Evolutionary conservation across 2,113 vertebrate genomes (phyloP).

Genomic region (Pterocles gutturalis): DNA sequence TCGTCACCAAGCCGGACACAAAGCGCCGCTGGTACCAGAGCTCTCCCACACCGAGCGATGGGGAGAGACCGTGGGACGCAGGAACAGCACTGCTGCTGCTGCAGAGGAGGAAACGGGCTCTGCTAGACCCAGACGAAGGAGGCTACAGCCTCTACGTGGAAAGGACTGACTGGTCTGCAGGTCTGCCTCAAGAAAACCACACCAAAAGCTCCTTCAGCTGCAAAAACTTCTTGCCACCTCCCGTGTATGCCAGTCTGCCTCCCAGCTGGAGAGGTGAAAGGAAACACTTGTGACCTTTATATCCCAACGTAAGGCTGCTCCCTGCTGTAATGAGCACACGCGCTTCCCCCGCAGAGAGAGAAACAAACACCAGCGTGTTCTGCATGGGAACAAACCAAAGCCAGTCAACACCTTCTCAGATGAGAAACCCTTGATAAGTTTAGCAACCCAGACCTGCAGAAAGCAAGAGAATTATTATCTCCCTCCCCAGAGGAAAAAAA

Average conservation of each 20-base stretch:
- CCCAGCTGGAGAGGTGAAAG: neutral
- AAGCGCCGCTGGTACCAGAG: fast-evolving
- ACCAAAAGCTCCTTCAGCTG: neutral
- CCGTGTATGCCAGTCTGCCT: fast-evolving
- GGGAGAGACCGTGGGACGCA: neutral
- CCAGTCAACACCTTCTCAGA: neutral
- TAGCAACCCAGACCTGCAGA: neutral
- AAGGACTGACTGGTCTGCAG: neutral
- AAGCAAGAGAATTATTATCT: neutral
- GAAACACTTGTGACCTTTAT: slow-evolving; percentile 23
- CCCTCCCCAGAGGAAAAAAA: neutral
- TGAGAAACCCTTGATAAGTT: neutral
- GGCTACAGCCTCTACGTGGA: neutral
- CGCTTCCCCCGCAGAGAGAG: neutral
- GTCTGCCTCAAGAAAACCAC: neutral
- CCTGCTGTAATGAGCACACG: neutral
- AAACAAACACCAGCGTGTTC: neutral
- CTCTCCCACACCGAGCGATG: neutral
- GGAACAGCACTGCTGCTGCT: neutral
- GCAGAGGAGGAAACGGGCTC: neutral
- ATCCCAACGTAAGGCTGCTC: neutral
- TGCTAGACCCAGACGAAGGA: neutral
- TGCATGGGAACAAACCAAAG: neutral
- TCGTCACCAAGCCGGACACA: neutral
- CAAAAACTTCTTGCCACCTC: neutral